Evolutionary conservation across 2,888 invertebrate species (phyloP), one percentile per base, ranked within the genome.

Genomic region (Pomacea canaliculata): DNA sequence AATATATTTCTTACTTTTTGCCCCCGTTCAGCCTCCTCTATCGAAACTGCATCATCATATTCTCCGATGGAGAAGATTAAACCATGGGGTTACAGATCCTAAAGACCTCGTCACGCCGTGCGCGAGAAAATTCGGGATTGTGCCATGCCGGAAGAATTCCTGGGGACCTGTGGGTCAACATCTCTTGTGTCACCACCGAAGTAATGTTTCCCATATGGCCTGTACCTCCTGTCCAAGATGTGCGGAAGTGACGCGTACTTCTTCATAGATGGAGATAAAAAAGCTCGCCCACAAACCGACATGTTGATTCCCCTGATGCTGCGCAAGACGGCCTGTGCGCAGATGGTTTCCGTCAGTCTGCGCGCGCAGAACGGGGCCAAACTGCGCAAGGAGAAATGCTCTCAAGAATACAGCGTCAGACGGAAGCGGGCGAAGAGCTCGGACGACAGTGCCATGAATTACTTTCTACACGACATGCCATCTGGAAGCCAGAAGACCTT

Each of bases 51-150:
- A 87, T 89, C 67, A 80, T 88, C 37, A 81, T 89, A 13, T 87
- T 89, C 75, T 86, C 88, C 7, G 89, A 89, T 74, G 89, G 89
- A 0, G 87, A n/a, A 87, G 76, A 83, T 88, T n/a, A n/a, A 89
- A 88, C 80, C 84, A 84, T 27, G 89, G 89, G 10, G 82, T 86
- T 16, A 83, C 81, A 3, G 83, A 86, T 13, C 81, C 86, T 9
- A 79, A 81, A 12, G 76, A 80, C 16, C 80, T 89, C 46, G 82
- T 0, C 82, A 83, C 67, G 85, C 85, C 68, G 83, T 87, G 46
- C 79, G 85, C 19, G 84, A 85, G 65, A 84, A 82, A 70, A 87
- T 88, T 46, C 78, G 83, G 10, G 78, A 82, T 18, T 68, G 60
- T 62, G 77, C 84, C 71, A 82, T 83, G 10, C 83, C 83, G 13